Evolutionary conservation across 35 echinoderm and acorn worm genomes (phyloP).

Genomic region (Apostichopus japonicus): DNA sequence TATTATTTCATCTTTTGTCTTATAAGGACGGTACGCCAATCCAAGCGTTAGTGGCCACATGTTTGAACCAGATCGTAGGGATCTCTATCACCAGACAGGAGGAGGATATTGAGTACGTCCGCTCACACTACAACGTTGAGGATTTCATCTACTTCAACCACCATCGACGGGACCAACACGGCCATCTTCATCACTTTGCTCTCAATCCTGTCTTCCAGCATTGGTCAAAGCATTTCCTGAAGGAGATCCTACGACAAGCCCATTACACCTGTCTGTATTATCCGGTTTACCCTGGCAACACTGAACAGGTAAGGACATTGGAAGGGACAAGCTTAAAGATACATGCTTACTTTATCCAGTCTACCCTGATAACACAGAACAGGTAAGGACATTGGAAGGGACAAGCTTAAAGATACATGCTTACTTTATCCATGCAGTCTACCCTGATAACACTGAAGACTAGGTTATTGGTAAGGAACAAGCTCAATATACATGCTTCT

Average conservation of each 20-base stretch:
- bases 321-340: no score
- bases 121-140: constrained; percentile 98
- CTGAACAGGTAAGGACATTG: not conserved
- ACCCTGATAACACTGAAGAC: no score
- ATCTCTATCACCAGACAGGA: constrained; percentile 83
- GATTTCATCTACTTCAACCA: constrained; percentile 99
- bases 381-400: not conserved
- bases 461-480: not conserved
- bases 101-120: constrained; percentile 96
- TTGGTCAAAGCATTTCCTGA: constrained; percentile 88
- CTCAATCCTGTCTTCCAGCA: constrained; percentile 96
- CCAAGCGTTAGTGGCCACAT: constrained; percentile 86
- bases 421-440: no score
- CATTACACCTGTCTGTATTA: constrained; percentile 93
- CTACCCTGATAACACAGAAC: not conserved
- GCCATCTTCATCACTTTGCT: constrained; percentile 95
- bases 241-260: constrained; percentile 80
- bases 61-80: constrained; percentile 84
- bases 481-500: constrained; percentile 85
- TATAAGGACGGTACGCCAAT: constrained; percentile 84
- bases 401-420: no score
- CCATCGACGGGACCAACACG: constrained; percentile 94
- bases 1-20: not conserved
- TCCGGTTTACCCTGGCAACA: constrained; percentile 71
- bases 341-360: not conserved